phyloP scores from a whole-genome alignment of 2,113 vertebrate genomes.

The Leucoraja erinaceus region DNA sequence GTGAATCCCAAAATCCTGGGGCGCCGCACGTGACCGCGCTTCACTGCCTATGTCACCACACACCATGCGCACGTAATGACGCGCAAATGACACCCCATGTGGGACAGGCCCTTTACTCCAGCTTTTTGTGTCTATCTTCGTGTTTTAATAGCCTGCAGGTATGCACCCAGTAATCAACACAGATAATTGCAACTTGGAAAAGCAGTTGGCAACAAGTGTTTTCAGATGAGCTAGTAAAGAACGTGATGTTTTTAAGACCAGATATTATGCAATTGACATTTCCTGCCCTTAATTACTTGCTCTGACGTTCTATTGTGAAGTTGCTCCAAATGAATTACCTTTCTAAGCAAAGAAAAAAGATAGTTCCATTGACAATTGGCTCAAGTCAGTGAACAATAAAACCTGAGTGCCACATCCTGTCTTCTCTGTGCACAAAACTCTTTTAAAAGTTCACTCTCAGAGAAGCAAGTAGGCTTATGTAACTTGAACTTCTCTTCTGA shows the following conservation, averaged over 20 bases:
- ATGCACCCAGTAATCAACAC: background rate
- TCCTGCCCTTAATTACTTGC: background rate
- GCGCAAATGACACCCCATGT: too few species aligned
- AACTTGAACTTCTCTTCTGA: background rate
- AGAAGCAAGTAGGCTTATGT: background rate
- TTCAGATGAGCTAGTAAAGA: background rate
- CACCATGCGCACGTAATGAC: too few species aligned
- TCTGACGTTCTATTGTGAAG: background rate
- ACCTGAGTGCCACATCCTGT: background rate
- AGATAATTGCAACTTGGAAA: background rate
- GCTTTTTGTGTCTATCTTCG: background rate
- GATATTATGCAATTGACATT: background rate
- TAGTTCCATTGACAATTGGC: background rate
- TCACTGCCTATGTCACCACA: too few species aligned
- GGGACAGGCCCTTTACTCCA: too few species aligned
- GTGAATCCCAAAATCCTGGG: too few species aligned
- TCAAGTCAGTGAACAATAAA: conserved; percentile 7
- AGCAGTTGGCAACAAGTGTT: background rate
- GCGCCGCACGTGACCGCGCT: too few species aligned
- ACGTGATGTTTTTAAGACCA: background rate
- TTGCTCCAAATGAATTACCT: conserved; percentile 17
- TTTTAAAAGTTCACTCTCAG: conserved; percentile 8
- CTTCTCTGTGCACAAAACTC: background rate
- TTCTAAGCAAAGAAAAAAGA: conserved; percentile 3
- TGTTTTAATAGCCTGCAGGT: background rate